These are phyloP conservation scores for human (Homo sapiens) DNA, from an alignment of 2,113 vertebrate genomes.

Conservation along the genomic window DNA sequence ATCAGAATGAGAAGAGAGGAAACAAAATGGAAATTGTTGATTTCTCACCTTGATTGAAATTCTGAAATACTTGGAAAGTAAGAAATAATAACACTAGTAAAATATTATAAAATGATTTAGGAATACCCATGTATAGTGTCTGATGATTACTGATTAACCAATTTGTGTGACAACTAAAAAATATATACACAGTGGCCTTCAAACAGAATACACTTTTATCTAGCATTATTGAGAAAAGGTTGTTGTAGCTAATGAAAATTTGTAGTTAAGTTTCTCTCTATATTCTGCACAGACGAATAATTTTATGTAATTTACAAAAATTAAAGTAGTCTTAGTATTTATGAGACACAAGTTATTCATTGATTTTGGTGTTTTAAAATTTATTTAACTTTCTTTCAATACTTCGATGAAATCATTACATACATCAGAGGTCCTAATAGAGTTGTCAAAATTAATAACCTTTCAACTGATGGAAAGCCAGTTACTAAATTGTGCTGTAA, in stretches of 20 bases:
- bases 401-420: not conserved
- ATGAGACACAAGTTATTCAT: not conserved
- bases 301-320: not conserved
- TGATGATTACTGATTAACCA: not conserved
- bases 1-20: not conserved
- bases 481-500: not conserved
- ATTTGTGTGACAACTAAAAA: not conserved
- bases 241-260: not conserved
- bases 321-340: not conserved
- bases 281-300: not conserved
- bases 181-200: not conserved
- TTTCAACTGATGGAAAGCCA: not conserved
- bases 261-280: not conserved
- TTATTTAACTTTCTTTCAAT: not conserved
- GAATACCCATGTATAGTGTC: not conserved
- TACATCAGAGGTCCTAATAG: not conserved
- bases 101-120: not conserved
- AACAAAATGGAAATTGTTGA: not conserved
- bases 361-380: not conserved
- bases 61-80: not conserved
- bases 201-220: not conserved
- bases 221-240: not conserved
- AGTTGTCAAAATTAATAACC: not conserved
- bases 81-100: not conserved
- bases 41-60: not conserved